Evolutionary conservation across 1,140 invertebrate genomes (phyloP).

Genomic region (Pantala flavescens): DNA sequence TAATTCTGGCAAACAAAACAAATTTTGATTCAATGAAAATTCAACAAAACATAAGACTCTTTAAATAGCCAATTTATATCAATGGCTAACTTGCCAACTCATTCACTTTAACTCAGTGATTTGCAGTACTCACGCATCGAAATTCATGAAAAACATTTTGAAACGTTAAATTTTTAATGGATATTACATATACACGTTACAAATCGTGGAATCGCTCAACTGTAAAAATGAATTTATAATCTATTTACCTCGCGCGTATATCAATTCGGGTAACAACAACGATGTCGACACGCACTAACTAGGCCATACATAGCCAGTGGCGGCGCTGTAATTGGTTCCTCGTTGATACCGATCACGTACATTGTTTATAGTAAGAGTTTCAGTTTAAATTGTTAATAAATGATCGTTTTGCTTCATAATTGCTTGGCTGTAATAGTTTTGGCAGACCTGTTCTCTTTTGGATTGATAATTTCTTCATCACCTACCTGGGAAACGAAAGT

Average conservation of each 20-base stretch:
- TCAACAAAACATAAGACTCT: too few species aligned
- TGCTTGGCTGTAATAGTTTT: too few species aligned
- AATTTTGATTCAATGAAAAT: too few species aligned
- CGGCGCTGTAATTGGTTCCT: not conserved
- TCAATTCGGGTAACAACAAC: not conserved
- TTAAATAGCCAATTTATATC: not conserved
- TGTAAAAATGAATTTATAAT: not conserved
- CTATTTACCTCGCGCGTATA: not conserved
- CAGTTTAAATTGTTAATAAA: too few species aligned
- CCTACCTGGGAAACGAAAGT: too few species aligned
- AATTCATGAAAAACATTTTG: not conserved
- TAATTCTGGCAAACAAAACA: too few species aligned
- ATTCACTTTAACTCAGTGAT: not conserved
- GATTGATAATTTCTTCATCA: too few species aligned
- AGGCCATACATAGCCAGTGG: not conserved
- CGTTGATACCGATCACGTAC: not conserved
- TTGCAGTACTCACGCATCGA: not conserved
- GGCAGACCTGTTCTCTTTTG: too few species aligned
- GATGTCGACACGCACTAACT: not conserved
- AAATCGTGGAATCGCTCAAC: not conserved
- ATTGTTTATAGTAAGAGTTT: too few species aligned
- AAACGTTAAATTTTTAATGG: not conserved
- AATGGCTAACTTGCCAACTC: conserved; percentile 3
- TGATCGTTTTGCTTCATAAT: too few species aligned
- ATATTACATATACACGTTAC: not conserved